A percentile compares a stretch with the other conserved stretches of the same genome.
These are phyloP conservation scores for Melolontha melolontha DNA, from an alignment of 2,888 invertebrate genomes.

Conservation along the genomic window DNA sequence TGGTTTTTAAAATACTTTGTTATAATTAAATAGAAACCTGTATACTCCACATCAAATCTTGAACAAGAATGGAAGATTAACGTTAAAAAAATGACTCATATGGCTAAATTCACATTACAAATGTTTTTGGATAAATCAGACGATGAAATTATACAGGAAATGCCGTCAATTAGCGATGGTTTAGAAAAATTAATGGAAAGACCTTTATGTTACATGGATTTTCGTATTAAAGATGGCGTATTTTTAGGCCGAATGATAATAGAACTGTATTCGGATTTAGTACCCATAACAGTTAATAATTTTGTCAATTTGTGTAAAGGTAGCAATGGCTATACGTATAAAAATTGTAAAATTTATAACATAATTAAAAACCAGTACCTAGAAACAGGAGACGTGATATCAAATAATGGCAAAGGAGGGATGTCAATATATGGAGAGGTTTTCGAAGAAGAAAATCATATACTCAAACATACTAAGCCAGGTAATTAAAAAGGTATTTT, in stretches of 20 bases:
- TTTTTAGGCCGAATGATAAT: constrained; percentile 61
- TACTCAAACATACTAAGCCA: constrained; percentile 64
- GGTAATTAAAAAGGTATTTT: constrained; percentile 55
- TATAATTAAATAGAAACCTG: constrained; percentile 40
- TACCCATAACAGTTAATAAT: constrained; percentile 63
- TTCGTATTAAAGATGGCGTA: constrained; percentile 58
- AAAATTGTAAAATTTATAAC: constrained; percentile 64
- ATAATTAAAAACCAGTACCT: constrained; percentile 66
- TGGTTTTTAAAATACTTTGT: neutral
- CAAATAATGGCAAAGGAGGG: constrained; percentile 67
- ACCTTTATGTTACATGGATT: constrained; percentile 58
- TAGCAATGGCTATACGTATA: constrained; percentile 56
- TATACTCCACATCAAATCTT: constrained; percentile 5
- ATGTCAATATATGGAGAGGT: constrained; percentile 66
- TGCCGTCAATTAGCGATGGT: constrained; percentile 57
- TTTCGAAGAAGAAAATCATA: constrained; percentile 66
- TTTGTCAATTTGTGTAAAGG: constrained; percentile 62
- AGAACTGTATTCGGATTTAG: constrained; percentile 62
- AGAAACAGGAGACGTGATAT: constrained; percentile 69
- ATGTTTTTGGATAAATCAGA: constrained; percentile 53
- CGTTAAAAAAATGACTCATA: constrained; percentile 50
- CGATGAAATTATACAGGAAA: constrained; percentile 54
- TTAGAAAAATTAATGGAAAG: constrained; percentile 46
- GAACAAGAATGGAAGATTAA: constrained; percentile 25
- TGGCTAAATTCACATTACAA: constrained; percentile 56